Evolutionary conservation across 1,140 invertebrate species (phyloP), one percentile per base, ranked within the genome.

Genomic region (Cydia pomonella): DNA sequence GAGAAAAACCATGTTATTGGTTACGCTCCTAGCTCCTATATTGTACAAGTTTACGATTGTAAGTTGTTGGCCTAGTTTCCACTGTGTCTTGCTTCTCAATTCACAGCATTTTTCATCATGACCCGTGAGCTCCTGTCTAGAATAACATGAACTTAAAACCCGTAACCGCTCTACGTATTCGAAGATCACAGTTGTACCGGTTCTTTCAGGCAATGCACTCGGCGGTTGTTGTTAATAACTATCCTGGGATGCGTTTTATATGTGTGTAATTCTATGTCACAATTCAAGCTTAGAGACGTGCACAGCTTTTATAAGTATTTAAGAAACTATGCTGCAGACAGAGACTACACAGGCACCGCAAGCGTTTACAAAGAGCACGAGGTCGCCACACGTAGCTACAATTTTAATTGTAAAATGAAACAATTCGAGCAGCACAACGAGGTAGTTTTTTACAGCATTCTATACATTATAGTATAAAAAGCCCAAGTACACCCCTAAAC

Each of bases 11-110:
- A n/a, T n/a, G n/a, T n/a, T n/a, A n/a, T n/a, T n/a, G n/a, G n/a
- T n/a, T n/a, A n/a, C n/a, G n/a, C n/a, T n/a, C n/a, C n/a, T n/a
- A n/a, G n/a, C n/a, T n/a, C n/a, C n/a, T n/a, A 59, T 23, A 59
- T 59, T 59, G 53, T 59, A 59, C 21, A 59, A 59, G 18, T 59
- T 59, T 59, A 23, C 53, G 23, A 59, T 59, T 23, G 23, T n/a
- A 59, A 59, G 53, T 59, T 59, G 53, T 23, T 59, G 53, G 53
- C 53, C 53, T 59, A 59, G 53, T 59, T 59, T 59, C 9, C 21
- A 59, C 18, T 12, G 6, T n/a, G n/a, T n/a, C n/a, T 18, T 18
- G 18, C 53, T 59, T 7, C 53, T 59, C 1, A 9, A 23, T 59
- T 59, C 53, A 59, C 53, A 59, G 41, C 41, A 44, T 44, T 59